A percentile compares a stretch with the other conserved stretches of the same genome.
These are phyloP conservation scores for Elephas maximus DNA, from an alignment of 2,113 vertebrate species.

Conservation along the genomic window DNA sequence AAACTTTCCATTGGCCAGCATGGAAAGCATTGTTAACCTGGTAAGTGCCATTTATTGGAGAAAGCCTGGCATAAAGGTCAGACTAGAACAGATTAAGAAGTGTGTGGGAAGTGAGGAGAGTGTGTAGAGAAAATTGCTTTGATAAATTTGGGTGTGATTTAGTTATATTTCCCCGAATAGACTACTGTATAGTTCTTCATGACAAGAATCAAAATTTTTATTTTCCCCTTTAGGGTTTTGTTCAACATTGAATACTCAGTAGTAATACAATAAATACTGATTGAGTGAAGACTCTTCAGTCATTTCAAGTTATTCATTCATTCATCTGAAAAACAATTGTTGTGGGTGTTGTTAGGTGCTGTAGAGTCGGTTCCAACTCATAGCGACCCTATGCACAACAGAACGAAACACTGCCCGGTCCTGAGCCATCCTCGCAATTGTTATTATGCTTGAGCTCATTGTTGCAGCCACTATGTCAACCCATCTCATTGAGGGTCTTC, in stretches of 20 bases:
- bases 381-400: too few relatives aligned
- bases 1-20: not conserved
- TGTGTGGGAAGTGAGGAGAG: not conserved
- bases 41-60: not conserved
- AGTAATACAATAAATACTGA: not conserved
- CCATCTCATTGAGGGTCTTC: too few relatives aligned
- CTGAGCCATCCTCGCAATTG: too few relatives aligned
- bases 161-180: not conserved
- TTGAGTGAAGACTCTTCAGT: not conserved
- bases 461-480: too few relatives aligned
- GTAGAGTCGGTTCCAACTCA: too few relatives aligned
- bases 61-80: not conserved
- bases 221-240: not conserved
- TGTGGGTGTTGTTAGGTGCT: too few relatives aligned
- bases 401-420: too few relatives aligned
- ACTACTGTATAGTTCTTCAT: not conserved
- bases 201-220: not conserved
- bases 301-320: slow-evolving; percentile 29
- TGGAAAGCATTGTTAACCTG: not conserved
- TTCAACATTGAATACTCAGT: not conserved
- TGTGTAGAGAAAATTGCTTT: not conserved
- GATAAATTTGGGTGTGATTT: slow-evolving; percentile 28
- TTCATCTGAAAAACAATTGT: not conserved
- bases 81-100: not conserved
- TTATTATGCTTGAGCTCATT: too few relatives aligned